Base-by-base conservation (phyloP, 2,113 vertebrate species). In the Pelodiscus sinensis region DNA sequence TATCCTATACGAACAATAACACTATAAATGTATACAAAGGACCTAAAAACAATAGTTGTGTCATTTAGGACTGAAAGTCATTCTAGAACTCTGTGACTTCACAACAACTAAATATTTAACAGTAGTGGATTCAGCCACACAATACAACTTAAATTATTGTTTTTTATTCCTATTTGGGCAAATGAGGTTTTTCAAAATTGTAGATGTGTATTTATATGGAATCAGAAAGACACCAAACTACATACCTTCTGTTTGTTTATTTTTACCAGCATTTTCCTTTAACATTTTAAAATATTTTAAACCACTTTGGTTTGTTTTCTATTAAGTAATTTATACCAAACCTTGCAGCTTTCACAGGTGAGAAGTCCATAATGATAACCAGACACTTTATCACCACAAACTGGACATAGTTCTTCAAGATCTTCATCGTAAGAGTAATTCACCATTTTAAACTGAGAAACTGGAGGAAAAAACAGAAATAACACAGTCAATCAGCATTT, bases 261-360 rank as follows among this genome's bases (percentile, higher is more conserved):
- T 92, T 58, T 84, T 52, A 79, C 44, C n/a, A 84, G 0, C 1
- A 10, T 50, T 89, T 75, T 55, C 55, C 29, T 22, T 83, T 44
- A 44, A 54, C 52, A 8, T 80, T 52, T 29, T 90, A 9, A 44
- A 87, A 0, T 52, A 57, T 84, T 86, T 55, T 55, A 82, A 94
- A 92, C 29, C 38, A 51, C 88, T 88, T 73, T 81, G 31, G 27
- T 73, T 81, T 24, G 84, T 5, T 57, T 90, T 85, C 57, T 92
- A 96, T 94, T 86, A 24, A 96, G 75, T 77, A 95, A 90, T 79
- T 54, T 54, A 44, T 83, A 92, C 97, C 98, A 93, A 96, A 99
- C 99, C 99, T 99, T 99, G 98, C 99, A 99, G 96, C 99, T 99
- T 97, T 99, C 99, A 95, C 99, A 99, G 97, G 99, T 99, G 97